A percentile compares a stretch with the other conserved stretches of the same genome.
Conservation (phyloP, 2,113 vertebrate genomes). For the Vidua chalybeata region DNA sequence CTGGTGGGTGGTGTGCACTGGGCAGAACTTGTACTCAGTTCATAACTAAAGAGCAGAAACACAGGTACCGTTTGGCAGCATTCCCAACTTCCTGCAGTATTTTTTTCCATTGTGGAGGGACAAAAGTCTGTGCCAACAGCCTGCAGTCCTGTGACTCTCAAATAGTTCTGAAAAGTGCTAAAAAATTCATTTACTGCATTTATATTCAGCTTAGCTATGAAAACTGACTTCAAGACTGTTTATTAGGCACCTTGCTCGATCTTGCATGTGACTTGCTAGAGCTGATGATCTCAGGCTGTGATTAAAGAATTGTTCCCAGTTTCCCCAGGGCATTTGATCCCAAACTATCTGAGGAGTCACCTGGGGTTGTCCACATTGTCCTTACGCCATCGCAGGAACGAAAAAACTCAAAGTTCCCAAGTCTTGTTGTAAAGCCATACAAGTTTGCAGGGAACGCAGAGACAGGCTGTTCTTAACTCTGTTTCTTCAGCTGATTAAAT, state of each 20-base stretch:
- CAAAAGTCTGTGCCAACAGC: background rate
- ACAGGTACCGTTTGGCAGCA: background rate
- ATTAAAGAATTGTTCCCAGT: background rate
- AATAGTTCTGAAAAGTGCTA: background rate
- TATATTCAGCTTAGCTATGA: background rate
- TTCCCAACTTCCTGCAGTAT: background rate
- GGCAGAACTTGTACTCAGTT: background rate
- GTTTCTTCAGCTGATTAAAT: background rate
- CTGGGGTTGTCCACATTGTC: background rate
- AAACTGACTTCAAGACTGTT: background rate
- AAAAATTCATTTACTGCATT: background rate
- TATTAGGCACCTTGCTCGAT: background rate
- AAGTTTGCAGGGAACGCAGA: background rate
- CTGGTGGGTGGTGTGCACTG: rapidly evolving
- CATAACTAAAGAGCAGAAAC: background rate
- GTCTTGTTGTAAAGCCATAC: background rate
- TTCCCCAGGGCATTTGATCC: background rate
- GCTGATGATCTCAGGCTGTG: background rate
- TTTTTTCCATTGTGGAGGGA: background rate
- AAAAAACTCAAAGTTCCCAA: background rate
- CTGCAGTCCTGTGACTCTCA: background rate
- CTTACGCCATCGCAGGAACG: background rate
- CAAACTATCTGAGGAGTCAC: background rate
- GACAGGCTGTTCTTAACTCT: background rate
- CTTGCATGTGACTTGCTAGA: background rate